phyloP scores from a whole-genome alignment of 2,797 vertebrate genomes.

The Danio jaintianensis region DNA sequence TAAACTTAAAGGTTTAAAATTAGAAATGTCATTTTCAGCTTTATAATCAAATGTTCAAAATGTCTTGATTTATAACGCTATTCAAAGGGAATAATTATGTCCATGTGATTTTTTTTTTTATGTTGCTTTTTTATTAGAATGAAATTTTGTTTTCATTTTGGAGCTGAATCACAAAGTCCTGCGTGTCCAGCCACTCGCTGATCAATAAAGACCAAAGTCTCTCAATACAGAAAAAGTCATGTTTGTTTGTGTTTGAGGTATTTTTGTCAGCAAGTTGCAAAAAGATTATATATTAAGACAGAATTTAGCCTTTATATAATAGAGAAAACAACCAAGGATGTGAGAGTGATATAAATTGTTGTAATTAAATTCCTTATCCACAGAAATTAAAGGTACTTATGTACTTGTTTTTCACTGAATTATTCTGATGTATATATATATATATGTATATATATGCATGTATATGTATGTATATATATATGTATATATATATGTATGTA shows the following conservation, averaged over 20 bases:
- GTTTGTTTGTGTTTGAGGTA: background rate
- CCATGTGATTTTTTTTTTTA: background rate
- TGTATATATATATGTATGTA: no score
- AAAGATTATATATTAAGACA: background rate
- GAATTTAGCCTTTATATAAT: no score
- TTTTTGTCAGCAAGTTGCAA: background rate
- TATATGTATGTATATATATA: no score
- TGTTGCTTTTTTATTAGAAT: background rate
- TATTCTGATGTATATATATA: no score
- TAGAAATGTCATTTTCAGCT: background rate
- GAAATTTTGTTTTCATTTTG: slow-evolving; percentile 18
- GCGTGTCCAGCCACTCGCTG: background rate
- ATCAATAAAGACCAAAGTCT: slow-evolving; percentile 31
- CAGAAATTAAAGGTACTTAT: no score
- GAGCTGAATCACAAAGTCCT: slow-evolving; percentile 20
- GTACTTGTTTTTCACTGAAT: no score
- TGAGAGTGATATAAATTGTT: no score
- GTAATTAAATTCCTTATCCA: no score
- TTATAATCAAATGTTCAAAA: background rate
- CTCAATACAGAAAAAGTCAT: background rate
- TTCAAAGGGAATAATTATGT: slow-evolving; percentile 43
- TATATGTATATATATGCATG: no score
- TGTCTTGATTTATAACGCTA: slow-evolving; percentile 6
- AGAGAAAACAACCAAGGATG: no score
- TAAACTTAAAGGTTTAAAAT: background rate